Conservation (phyloP, 2,113 vertebrate species). For the Calypte anna region DNA sequence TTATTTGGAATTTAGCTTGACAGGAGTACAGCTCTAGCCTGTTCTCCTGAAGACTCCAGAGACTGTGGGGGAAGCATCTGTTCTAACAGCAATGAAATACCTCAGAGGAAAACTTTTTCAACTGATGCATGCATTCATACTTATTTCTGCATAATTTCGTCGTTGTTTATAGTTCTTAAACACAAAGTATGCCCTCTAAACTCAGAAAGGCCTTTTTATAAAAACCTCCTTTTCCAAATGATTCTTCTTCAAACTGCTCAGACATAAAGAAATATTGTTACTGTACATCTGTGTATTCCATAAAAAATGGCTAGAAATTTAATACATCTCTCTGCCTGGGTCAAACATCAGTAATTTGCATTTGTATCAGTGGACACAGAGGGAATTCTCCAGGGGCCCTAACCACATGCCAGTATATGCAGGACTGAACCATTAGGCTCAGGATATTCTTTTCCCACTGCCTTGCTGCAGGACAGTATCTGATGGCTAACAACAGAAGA, state of each 20-base stretch:
- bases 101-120: conserved; percentile 68
- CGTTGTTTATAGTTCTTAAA: conserved; percentile 34
- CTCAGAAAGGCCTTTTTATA: background rate
- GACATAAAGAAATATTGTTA: background rate
- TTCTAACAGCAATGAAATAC: conserved; percentile 43
- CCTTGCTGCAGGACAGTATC: background rate
- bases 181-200: background rate
- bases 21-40: background rate
- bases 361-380: conserved; percentile 5
- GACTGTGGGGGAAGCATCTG: conserved; percentile 55
- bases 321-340: background rate
- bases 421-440: background rate
- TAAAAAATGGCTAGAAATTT: background rate
- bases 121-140: conserved; percentile 58
- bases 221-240: conserved; percentile 18
- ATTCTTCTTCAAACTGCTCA: background rate
- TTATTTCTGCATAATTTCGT: conserved; percentile 45
- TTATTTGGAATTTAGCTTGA: conserved; percentile 5
- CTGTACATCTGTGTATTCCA: background rate
- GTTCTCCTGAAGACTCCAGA: conserved; percentile 47
- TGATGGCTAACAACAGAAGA: background rate
- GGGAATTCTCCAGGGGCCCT: background rate
- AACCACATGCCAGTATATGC: background rate
- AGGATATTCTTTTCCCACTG: background rate
- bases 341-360: background rate